Conservation (phyloP, 37 sponge, comb jelly and placozoan species). For the Beroe ovata region DNA sequence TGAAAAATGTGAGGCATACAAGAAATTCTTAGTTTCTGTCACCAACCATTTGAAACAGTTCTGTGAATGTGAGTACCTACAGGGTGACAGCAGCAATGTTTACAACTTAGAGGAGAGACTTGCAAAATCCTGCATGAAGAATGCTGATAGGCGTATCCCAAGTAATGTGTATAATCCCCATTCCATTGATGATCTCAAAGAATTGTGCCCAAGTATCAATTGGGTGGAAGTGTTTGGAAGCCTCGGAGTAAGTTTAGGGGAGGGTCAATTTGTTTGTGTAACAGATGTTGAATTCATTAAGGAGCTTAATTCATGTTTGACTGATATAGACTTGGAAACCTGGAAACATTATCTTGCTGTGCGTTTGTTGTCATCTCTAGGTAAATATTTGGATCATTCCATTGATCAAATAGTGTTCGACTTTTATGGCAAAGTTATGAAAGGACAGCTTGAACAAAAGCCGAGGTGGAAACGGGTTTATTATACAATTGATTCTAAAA, state of each 20-base stretch:
- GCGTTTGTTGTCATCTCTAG: conserved; percentile 20
- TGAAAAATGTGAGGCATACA: conserved; percentile 40
- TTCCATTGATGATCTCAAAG: neutral
- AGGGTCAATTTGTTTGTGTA: conserved; percentile 6
- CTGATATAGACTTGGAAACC: neutral
- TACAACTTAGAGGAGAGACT: conserved; percentile 36
- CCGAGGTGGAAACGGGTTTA: conserved; percentile 63
- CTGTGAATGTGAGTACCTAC: neutral
- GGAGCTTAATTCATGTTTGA: neutral
- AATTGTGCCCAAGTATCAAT: conserved; percentile 7
- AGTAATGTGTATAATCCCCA: conserved; percentile 42
- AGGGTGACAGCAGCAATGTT: neutral
- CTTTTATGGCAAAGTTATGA: conserved; percentile 48
- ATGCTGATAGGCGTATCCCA: conserved; percentile 11
- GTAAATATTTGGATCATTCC: neutral
- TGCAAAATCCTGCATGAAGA: conserved; percentile 31
- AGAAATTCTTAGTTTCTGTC: neutral
- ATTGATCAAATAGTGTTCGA: conserved; percentile 40
- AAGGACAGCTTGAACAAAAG: conserved; percentile 41
- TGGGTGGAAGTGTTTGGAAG: neutral
- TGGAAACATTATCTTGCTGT: conserved; percentile 63
- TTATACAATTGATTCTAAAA: neutral
- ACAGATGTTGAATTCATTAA: conserved; percentile 16
- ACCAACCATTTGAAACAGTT: neutral
- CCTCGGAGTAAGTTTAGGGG: neutral